Evolutionary conservation across 2,113 vertebrate species (phyloP), one percentile per base, ranked within the genome.

Genomic region (Tauraco erythrolophus): DNA sequence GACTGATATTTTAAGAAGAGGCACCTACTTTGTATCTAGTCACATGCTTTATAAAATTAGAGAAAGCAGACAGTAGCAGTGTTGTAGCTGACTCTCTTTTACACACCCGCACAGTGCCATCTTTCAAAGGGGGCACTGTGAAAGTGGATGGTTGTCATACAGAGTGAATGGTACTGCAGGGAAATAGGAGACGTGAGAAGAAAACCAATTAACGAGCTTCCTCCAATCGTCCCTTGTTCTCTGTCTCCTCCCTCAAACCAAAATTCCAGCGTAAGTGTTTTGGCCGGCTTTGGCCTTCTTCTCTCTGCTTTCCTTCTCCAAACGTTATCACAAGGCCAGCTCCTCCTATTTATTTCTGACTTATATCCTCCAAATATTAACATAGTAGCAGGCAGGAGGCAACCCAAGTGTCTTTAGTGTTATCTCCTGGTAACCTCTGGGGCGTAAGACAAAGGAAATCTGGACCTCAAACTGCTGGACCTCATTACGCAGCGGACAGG

Each of bases 401-500:
- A 82, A 64, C 31, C 71, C 39, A 21, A 58, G n/a, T 18, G 61
- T 46, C n/a, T 70, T 16, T 30, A 37, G 15, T 11, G 12, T 74
- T 15, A 53, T 13, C 14, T 74, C 16, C 43, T 33, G 8, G 9
- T 64, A 91, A 78, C 23, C 23, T 64, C 25, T 27, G 14, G 10
- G 17, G 9, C 25, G 5, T 33, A 71, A 69, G 17, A 87, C 39
- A 76, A 84, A 84, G 45, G 22, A 61, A 93, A 35, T 69, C 37
- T 45, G 24, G 43, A 76, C 65, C 11, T 70, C 10, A 1, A n/a
- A n/a, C 41, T 69, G 35, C 37, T 45, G 24, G 43, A 76, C 65
- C 11, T 70, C 10, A 1, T 35, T 16, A 75, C 43, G 54, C 7
- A 76, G 69, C 0, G 0, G 48, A 69, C 30, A 33, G 0, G 0